These are phyloP conservation scores for Crioceris asparagi DNA, from an alignment of 2,888 invertebrate genomes.

Conservation along the genomic window DNA sequence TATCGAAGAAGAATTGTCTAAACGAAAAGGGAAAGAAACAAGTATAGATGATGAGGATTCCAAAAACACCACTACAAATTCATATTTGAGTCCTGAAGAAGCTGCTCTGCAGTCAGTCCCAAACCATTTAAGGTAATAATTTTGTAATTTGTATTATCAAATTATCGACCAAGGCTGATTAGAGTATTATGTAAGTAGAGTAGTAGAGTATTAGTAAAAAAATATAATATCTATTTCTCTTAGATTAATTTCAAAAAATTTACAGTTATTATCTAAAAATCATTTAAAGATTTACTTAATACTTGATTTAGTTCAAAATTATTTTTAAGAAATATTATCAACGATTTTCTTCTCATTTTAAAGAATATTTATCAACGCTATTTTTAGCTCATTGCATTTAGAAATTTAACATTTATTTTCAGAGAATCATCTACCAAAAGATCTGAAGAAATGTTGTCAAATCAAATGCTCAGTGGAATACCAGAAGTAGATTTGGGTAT, in stretches of 20 bases:
- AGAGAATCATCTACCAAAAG: constrained; percentile 75
- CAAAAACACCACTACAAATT: constrained; percentile 25
- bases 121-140: constrained; percentile 22
- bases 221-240: neutral
- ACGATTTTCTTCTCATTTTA: neutral
- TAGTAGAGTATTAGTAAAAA: neutral
- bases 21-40: constrained; percentile 50
- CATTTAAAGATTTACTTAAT: too few species aligned
- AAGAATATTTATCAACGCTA: neutral
- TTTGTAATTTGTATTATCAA: too few species aligned
- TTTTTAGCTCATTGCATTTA: too few species aligned
- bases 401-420: constrained; percentile 16
- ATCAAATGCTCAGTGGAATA: constrained; percentile 99
- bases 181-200: neutral
- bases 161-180: too few species aligned
- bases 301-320: too few species aligned
- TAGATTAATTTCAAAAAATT: too few species aligned
- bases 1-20: constrained; percentile 79
- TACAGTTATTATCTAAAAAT: too few species aligned
- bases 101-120: constrained; percentile 84
- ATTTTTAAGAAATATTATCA: too few species aligned
- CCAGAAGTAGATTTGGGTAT: constrained; percentile 99
- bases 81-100: constrained; percentile 64
- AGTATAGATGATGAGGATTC: constrained; percentile 28
- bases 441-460: constrained; percentile 98